Conservation (phyloP, 2,888 invertebrate genomes). For the Eumacrocentrus americanus region DNA sequence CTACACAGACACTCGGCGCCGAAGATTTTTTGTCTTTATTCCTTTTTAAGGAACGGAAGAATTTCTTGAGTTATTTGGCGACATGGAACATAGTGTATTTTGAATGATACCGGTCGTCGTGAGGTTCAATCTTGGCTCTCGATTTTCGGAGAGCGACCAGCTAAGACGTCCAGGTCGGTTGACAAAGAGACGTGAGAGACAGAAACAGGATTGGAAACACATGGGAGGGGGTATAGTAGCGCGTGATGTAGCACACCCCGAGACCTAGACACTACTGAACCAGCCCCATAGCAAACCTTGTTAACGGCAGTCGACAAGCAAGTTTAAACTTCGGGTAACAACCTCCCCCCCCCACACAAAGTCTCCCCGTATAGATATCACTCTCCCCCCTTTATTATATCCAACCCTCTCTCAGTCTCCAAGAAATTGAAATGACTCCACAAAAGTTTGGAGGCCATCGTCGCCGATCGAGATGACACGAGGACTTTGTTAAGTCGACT, state of each 20-base stretch:
- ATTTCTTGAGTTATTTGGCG: no score
- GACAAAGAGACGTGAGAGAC: slow-evolving; percentile 21
- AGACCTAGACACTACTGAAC: slow-evolving; percentile 61
- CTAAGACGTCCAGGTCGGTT: slow-evolving; percentile 8
- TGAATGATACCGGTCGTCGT: slow-evolving; percentile 2
- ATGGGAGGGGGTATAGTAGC: slow-evolving; percentile 24
- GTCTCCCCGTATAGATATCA: slow-evolving; percentile 33
- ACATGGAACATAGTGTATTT: no score
- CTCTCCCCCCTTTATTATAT: slow-evolving; percentile 29
- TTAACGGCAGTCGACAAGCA: slow-evolving; percentile 62
- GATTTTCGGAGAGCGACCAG: slow-evolving; percentile 17
- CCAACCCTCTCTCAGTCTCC: slow-evolving; percentile 17
- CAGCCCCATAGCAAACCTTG: slow-evolving; percentile 61
- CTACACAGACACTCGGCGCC: background rate
- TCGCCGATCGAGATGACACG: slow-evolving; percentile 16
- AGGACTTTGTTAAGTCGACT: slow-evolving; percentile 39
- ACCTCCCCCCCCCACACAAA: slow-evolving; percentile 51
- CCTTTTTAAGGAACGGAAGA: no score
- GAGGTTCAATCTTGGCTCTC: slow-evolving; percentile 30
- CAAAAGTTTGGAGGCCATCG: slow-evolving; percentile 30
- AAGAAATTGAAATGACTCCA: slow-evolving; percentile 32
- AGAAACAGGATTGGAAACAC: slow-evolving; percentile 21
- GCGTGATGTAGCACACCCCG: slow-evolving; percentile 58
- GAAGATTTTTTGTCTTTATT: no score
- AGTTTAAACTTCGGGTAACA: slow-evolving; percentile 62